These are phyloP conservation scores for Perognathus longimembris DNA, from an alignment of 2,113 vertebrate genomes.

Conservation along the genomic window DNA sequence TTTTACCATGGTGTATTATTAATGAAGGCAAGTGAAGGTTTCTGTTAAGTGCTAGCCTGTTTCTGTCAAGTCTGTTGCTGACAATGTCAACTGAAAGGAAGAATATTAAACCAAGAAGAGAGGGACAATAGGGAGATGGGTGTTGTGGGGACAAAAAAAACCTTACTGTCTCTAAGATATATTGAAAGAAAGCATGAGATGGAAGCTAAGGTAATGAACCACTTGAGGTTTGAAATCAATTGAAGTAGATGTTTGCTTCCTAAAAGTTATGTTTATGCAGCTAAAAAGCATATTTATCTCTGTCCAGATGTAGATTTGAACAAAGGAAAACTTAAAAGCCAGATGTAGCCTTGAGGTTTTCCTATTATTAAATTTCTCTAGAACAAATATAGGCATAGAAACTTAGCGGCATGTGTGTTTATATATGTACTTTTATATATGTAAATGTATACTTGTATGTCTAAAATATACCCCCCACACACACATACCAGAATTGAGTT, in stretches of 20 bases:
- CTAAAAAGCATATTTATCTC: constrained; percentile 57
- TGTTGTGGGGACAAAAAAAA: constrained; percentile 41
- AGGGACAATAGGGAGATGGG: neutral
- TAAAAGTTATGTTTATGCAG: neutral
- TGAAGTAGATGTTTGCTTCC: constrained; percentile 50
- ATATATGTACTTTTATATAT: no score
- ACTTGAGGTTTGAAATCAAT: constrained; percentile 50
- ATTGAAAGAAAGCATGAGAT: neutral
- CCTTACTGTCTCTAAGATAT: constrained; percentile 45
- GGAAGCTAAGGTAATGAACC: constrained; percentile 23
- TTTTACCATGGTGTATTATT: neutral
- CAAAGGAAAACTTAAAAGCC: constrained; percentile 41
- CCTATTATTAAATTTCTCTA: constrained; percentile 31
- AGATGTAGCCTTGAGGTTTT: constrained; percentile 30
- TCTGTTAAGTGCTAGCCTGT: neutral
- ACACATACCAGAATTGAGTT: neutral
- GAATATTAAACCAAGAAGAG: constrained; percentile 20
- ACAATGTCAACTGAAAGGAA: neutral
- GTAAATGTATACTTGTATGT: no score
- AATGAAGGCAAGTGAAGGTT: neutral
- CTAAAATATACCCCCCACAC: neutral
- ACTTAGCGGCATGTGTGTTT: neutral
- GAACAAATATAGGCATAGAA: constrained; percentile 34
- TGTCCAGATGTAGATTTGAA: constrained; percentile 45
- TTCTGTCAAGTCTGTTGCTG: constrained; percentile 40